Evolutionary conservation across 2,113 vertebrate species (phyloP).

Genomic region (Picathartes gymnocephalus): DNA sequence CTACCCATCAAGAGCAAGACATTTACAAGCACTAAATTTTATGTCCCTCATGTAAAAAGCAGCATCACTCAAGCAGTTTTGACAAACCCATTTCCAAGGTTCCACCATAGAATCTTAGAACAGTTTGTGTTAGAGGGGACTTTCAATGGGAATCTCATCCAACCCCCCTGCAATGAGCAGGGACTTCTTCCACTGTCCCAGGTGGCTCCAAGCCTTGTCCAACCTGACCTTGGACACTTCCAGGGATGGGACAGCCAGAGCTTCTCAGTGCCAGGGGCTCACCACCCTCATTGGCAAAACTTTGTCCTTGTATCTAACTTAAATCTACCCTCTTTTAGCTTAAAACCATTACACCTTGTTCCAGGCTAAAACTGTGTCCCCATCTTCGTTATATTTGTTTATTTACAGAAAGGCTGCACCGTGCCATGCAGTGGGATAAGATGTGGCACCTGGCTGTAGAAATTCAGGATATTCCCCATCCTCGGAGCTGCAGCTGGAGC

Average conservation of each 20-base stretch:
- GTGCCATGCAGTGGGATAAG: not conserved
- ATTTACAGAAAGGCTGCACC: not conserved
- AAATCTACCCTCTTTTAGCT: not conserved
- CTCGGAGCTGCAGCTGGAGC: not conserved
- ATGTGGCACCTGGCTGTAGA: not conserved
- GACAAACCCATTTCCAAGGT: not conserved
- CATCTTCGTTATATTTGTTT: not conserved
- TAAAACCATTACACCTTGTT: not conserved
- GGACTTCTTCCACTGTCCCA: not conserved
- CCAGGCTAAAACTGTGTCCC: too few relatives aligned
- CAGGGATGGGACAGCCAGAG: not conserved
- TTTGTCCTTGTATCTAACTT: not conserved
- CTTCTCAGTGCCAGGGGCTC: not conserved
- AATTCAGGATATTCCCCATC: not conserved
- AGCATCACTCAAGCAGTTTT: not conserved
- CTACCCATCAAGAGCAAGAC: not conserved
- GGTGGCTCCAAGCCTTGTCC: accelerated
- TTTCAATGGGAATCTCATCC: not conserved
- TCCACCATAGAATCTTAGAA: not conserved
- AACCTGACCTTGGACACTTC: accelerated
- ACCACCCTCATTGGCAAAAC: not conserved
- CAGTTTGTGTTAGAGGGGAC: not conserved
- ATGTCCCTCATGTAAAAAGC: not conserved
- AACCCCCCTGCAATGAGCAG: not conserved
- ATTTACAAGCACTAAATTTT: not conserved